Percentiles rank a stretch among this genome's conserved stretches.
These are phyloP conservation scores for Bombus difficillimus DNA, from an alignment of 1,140 invertebrate genomes.

Conservation along the genomic window DNA sequence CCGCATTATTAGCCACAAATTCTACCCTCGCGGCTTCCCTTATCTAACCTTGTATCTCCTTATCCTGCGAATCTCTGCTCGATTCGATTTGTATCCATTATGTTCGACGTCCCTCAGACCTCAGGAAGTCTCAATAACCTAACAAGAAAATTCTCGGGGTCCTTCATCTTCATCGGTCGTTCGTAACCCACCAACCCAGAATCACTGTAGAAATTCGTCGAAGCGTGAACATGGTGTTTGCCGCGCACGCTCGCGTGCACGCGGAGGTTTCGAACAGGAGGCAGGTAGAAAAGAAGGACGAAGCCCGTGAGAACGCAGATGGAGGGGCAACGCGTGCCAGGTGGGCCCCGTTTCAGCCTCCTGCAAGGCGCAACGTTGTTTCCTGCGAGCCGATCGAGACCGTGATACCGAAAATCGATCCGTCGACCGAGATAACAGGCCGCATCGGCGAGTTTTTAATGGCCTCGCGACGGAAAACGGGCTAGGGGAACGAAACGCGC, in stretches of 20 bases:
- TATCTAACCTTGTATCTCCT: slow-evolving; percentile 34
- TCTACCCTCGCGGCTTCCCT: not conserved
- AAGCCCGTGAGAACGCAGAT: slow-evolving; percentile 61
- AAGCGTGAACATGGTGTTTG: slow-evolving; percentile 60
- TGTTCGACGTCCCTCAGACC: not conserved
- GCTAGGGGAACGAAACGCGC: not conserved
- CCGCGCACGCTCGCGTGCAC: slow-evolving; percentile 2
- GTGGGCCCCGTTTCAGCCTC: slow-evolving; percentile 32
- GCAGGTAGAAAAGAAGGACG: slow-evolving; percentile 48
- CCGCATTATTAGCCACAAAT: slow-evolving; percentile 46
- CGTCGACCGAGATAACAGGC: slow-evolving; percentile 40
- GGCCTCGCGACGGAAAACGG: slow-evolving; percentile 37
- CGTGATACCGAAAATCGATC: slow-evolving; percentile 59
- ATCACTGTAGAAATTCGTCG: slow-evolving; percentile 45
- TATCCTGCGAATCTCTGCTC: slow-evolving; percentile 39
- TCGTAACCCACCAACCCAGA: not conserved
- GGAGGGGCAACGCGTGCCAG: slow-evolving; percentile 62
- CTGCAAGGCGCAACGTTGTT: slow-evolving; percentile 42
- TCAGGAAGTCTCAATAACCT: not conserved
- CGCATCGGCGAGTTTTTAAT: slow-evolving; percentile 57
- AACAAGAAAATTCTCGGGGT: not conserved
- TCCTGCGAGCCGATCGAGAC: slow-evolving; percentile 51
- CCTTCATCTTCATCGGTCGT: not conserved
- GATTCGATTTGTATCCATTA: slow-evolving; percentile 59
- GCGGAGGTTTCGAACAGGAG: not conserved